These are phyloP conservation scores for Syrmaticus mikado DNA, from an alignment of 2,113 vertebrate genomes.

Conservation along the genomic window DNA sequence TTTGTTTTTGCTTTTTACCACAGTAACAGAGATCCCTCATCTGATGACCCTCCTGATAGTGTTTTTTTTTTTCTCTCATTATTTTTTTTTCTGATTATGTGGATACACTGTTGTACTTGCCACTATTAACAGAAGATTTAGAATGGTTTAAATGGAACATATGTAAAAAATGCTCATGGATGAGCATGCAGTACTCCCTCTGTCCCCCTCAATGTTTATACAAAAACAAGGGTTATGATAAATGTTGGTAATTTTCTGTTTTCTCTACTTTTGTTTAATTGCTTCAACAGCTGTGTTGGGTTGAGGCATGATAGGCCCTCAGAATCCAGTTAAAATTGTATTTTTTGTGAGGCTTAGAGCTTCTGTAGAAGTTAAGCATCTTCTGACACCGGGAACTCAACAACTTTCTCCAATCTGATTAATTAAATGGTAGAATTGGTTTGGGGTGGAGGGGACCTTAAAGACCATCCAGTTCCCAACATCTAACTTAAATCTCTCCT, in stretches of 20 bases:
- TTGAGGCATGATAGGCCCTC: background rate
- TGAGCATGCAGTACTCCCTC: background rate
- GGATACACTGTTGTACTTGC: background rate
- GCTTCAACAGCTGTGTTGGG: background rate
- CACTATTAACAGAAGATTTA: background rate
- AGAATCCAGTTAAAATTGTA: background rate
- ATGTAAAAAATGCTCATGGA: background rate
- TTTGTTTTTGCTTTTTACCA: constrained; percentile 49
- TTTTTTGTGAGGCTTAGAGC: background rate
- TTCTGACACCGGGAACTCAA: background rate
- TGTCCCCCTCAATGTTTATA: background rate
- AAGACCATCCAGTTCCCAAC: background rate
- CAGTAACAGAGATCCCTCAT: constrained; percentile 50
- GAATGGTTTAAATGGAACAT: background rate
- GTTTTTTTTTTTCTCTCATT: constrained; percentile 40
- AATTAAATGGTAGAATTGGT: background rate
- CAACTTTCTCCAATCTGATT: background rate
- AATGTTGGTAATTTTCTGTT: background rate
- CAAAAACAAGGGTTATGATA: background rate
- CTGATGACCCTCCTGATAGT: constrained; percentile 33
- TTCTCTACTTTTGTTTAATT: background rate
- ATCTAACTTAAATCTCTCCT: background rate
- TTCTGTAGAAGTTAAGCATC: background rate
- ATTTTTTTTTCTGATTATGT: constrained; percentile 31
- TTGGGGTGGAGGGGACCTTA: background rate